Evolutionary conservation across 2,797 vertebrate species (phyloP), one percentile per base, ranked within the genome.

Genomic region (Phrynocephalus guinanensis): DNA sequence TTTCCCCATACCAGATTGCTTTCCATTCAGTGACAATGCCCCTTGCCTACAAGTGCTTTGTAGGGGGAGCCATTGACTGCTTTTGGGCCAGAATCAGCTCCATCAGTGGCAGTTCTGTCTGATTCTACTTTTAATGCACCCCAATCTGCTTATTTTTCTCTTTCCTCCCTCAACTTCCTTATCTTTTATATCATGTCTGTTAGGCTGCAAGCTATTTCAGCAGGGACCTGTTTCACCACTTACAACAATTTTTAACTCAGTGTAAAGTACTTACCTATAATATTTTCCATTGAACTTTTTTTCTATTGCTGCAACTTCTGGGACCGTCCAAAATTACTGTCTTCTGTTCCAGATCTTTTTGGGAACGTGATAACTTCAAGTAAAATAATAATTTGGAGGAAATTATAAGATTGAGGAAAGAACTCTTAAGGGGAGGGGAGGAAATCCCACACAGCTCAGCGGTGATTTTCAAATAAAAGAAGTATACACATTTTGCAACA

Each of bases 301-400:
- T 86, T 28, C 60, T 10, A 44, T 44, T 63, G 68, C 70, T 81
- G 26, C 26, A 63, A 73, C 38, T 86, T 73, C 56, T 7, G 38
- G 33, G 33, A 10, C 56, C 7, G 48, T 75, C 26, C 52, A 52
- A 78, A n/a, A 28, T 33, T 3, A 16, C 33, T 24, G 4, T 20
- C 52, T 86, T 80, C 72, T 60, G 22, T 63, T 81, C 26, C 86
- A 78, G 79, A 90, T 87, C 84, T 89, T 86, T 30, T 6, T 83
- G 87, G 18, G 87, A 82, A 89, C 89, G 88, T 44, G 26, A 44
- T 88, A 79, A 87, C 73, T 7, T 30, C 82, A 85, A 93, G 56
- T 93, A 86, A 4, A 0, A 77, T 91, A 79, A 92, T 91, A 93
- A 88, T 94, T 92, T 83, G 91, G 85, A 92, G 92, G 93, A 92